Base-by-base conservation (phyloP, 1,140 invertebrate species). In the Colletes gigas region DNA sequence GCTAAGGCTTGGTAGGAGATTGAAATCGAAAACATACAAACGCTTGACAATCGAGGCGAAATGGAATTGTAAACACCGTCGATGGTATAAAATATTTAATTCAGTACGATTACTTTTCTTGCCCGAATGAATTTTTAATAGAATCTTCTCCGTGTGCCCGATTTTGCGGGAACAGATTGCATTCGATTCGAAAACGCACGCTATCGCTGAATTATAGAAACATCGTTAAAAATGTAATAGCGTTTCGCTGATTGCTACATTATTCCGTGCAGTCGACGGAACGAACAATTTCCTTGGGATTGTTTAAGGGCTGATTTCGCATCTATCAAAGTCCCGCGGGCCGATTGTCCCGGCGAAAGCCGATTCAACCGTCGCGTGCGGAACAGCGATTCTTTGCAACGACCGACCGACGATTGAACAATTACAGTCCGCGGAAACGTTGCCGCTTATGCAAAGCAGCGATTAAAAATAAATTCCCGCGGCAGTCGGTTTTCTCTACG, bases 381-480 rank as follows among this genome's bases (percentile, higher is more conserved):
- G 30, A 15, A 41, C 74, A 9, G 50, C 72, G 60, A 80, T 74
- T 77, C 66, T 30, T 81, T 52, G 65, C 21, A 21, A 7, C 19
- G 17, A 41, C 55, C 17, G 30, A n/a, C 15, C 55, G 60, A 80
- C 62, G 78, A 80, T 55, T 67, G 71, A 73, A 66, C 71, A 67
- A 74, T 75, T 68, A 62, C 71, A 10, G 44, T 52, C 44, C 41
- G 52, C 30, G 60, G 78, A 30, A 69, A 59, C 74, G 59, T 77
- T 62, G 54, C 68, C 55, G 70, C 41, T 41, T 79, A 84, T 60
- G 71, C 84, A 41, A 67, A 57, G 78, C 83, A 77, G 73, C 83
- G 86, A 87, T 87, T 87, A 83, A 76, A 71, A 81, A 87, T 83
- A 86, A 86, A 87, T 86, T 72, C 84, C 60, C 65, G 71, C 17